phyloP scores from a whole-genome alignment of 1,140 invertebrate species.

The Trachymyrmex cornetzi region DNA sequence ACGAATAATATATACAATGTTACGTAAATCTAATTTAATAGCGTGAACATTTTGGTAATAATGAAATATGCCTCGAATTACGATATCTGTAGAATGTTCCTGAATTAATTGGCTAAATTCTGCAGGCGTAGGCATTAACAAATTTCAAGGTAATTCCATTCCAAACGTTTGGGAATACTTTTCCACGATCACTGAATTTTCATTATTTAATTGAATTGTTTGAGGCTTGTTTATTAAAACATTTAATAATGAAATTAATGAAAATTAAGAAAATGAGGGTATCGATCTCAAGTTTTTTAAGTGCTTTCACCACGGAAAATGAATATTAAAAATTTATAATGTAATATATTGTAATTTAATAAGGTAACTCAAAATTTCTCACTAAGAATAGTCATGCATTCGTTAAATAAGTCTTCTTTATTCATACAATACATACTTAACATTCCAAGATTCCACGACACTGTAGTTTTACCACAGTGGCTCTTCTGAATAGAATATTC shows the following conservation, averaged over 20 bases:
- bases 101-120: conserved; percentile 33
- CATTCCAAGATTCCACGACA: not conserved
- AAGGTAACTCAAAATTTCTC: not conserved
- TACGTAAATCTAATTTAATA: conserved; percentile 19
- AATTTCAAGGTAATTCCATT: conserved; percentile 25
- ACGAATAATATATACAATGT: not conserved
- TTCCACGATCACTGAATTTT: not conserved
- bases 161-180: not conserved
- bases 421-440: conserved; percentile 18
- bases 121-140: not conserved
- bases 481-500: conserved; percentile 43
- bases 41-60: not conserved
- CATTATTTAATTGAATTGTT: not conserved
- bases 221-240: not conserved
- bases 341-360: not conserved
- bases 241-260: not conserved
- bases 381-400: too few species aligned
- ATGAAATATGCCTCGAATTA: conserved; percentile 16
- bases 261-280: not conserved
- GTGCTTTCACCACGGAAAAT: not conserved
- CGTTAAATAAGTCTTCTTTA: not conserved
- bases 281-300: not conserved
- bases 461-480: not conserved
- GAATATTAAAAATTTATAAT: not conserved
- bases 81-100: not conserved